A percentile compares a stretch with the other conserved stretches of the same genome.
These are phyloP conservation scores for Diploscapter pachys DNA, from an alignment of 1,140 invertebrate species.

Conservation along the genomic window DNA sequence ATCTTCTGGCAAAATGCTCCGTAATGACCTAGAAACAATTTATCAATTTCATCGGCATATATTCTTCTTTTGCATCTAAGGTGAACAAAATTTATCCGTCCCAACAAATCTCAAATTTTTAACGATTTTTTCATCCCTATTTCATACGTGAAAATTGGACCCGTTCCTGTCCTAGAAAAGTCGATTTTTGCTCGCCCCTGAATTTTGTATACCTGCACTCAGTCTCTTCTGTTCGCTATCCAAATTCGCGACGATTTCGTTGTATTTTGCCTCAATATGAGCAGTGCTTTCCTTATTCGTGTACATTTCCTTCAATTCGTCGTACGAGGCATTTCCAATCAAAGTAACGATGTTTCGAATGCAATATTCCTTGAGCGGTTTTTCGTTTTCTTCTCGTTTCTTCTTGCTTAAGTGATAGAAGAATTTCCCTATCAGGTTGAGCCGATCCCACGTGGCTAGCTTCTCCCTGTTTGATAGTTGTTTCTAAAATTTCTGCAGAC, in stretches of 20 bases:
- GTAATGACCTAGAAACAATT: constrained; percentile 8
- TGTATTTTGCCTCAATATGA: constrained; percentile 17
- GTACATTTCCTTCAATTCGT: constrained; percentile 7
- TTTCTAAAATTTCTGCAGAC: too few species aligned
- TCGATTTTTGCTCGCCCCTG: too few species aligned
- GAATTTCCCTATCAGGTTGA: too few species aligned
- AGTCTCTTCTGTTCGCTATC: constrained; percentile 12
- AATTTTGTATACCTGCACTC: not conserved
- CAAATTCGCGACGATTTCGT: constrained; percentile 15
- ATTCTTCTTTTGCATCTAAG: not conserved
- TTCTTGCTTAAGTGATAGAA: too few species aligned
- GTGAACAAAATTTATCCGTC: too few species aligned
- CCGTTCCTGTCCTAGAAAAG: too few species aligned
- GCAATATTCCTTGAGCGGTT: constrained; percentile 7
- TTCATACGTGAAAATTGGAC: too few species aligned
- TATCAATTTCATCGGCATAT: not conserved
- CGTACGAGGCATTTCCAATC: constrained; percentile 8
- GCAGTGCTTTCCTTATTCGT: constrained; percentile 12
- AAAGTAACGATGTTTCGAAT: constrained; percentile 5
- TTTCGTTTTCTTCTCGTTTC: too few species aligned
- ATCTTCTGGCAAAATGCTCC: constrained; percentile 19
- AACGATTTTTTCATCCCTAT: too few species aligned
- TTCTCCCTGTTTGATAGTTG: too few species aligned
- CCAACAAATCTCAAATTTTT: too few species aligned
- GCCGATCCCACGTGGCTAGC: too few species aligned